phyloP scores from a whole-genome alignment of 37 sponge, comb jelly and placozoan species.

The Spongilla lacustris region DNA sequence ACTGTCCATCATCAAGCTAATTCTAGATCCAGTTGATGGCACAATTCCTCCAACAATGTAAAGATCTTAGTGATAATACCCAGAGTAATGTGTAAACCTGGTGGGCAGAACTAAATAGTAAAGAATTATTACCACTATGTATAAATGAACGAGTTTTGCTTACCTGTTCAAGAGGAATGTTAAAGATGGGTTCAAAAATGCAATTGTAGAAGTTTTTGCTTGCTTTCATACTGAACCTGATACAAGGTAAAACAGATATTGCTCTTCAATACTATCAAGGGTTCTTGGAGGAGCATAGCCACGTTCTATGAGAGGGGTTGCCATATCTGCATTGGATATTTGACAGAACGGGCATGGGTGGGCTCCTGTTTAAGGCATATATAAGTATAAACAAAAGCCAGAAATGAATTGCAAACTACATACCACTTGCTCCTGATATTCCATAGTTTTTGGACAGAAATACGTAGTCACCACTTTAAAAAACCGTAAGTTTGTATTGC shows the following conservation, averaged over 20 bases:
- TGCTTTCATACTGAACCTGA: background rate
- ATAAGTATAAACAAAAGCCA: background rate
- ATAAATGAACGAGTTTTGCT: background rate
- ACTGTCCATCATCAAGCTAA: background rate
- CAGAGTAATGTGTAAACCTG: background rate
- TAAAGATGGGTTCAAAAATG: background rate
- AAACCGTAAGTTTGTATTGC: conserved; percentile 7
- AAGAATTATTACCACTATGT: background rate
- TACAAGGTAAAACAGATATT: background rate
- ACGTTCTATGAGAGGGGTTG: background rate
- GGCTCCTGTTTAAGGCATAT: background rate
- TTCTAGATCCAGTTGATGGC: background rate
- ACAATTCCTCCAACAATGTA: background rate
- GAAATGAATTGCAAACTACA: background rate
- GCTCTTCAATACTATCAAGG: background rate
- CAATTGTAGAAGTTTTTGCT: background rate
- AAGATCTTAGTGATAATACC: conserved; percentile 4
- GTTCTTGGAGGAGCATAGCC: background rate
- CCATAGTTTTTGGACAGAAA: conserved; percentile 20
- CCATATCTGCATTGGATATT: conserved; percentile 6
- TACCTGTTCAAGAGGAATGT: conserved; percentile 6
- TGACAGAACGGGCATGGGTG: background rate
- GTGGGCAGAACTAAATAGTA: background rate
- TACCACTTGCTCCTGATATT: conserved; percentile 33
- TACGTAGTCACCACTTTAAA: conserved; percentile 27